phyloP scores from a whole-genome alignment of 2,797 vertebrate genomes.

The Tenualosa ilisha region DNA sequence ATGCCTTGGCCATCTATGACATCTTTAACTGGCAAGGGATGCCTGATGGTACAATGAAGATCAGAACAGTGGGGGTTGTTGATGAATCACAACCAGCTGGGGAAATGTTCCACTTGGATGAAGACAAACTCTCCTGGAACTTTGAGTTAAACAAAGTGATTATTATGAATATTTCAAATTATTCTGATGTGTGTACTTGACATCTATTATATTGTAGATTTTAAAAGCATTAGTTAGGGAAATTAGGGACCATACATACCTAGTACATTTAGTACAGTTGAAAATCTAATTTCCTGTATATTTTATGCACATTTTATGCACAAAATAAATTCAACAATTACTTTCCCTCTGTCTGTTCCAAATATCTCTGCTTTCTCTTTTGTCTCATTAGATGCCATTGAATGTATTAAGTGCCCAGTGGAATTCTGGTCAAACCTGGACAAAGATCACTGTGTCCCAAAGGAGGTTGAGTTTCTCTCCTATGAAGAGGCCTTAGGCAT shows the following conservation, averaged over 20 bases:
- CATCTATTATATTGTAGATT: no score
- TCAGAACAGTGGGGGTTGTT: conserved; percentile 62
- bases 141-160: conserved; percentile 56
- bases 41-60: conserved; percentile 53
- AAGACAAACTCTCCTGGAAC: conserved; percentile 68
- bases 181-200: no score
- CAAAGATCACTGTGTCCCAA: conserved; percentile 55
- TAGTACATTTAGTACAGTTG: not conserved
- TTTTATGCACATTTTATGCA: conserved; percentile 47
- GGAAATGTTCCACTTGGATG: conserved; percentile 60
- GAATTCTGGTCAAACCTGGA: conserved; percentile 70
- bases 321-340: no score
- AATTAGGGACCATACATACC: not conserved
- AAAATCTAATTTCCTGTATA: not conserved
- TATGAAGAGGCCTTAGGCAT: no score
- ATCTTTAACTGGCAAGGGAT: conserved; percentile 68
- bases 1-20: conserved; percentile 68
- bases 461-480: no score
- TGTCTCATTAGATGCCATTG: conserved; percentile 57
- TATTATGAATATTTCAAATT: not conserved
- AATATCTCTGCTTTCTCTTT: no score
- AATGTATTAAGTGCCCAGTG: conserved; percentile 65
- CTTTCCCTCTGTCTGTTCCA: no score
- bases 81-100: conserved; percentile 50
- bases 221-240: not conserved